Evolutionary conservation across 2,113 vertebrate genomes (phyloP).

Genomic region (Oenanthe oenanthe): DNA sequence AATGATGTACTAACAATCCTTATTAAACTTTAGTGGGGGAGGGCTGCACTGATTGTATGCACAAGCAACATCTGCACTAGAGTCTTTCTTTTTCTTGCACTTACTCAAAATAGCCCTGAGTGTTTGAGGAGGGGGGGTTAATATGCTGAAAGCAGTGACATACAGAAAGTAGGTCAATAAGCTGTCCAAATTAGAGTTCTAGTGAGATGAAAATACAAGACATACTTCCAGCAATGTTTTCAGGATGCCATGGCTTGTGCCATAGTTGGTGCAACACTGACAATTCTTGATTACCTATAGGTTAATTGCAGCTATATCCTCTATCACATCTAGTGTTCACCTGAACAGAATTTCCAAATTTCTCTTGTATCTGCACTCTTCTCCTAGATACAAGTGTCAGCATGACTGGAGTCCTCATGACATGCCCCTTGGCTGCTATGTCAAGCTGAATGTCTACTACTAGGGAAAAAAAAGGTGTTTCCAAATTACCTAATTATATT

Average conservation of each 20-base stretch:
- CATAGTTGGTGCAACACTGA: not conserved
- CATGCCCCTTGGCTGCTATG: not conserved
- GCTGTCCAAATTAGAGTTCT: slow-evolving; percentile 20
- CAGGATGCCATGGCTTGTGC: not conserved
- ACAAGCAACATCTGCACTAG: slow-evolving; percentile 15
- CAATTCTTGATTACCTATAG: not conserved
- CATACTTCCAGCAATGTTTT: not conserved
- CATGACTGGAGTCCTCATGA: not conserved
- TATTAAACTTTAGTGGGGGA: slow-evolving; percentile 60
- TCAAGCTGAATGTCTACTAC: not conserved
- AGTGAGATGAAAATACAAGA: slow-evolving; percentile 1
- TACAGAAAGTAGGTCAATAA: slow-evolving; percentile 53
- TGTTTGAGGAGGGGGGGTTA: not conserved
- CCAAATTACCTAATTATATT: not conserved
- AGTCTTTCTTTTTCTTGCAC: not conserved
- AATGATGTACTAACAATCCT: slow-evolving; percentile 73
- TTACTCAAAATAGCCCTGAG: not conserved
- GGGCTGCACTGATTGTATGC: not conserved
- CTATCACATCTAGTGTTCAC: not conserved
- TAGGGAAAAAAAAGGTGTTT: not conserved
- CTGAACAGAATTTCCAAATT: not conserved
- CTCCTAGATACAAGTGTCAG: not conserved
- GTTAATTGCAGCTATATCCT: not conserved
- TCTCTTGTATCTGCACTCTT: not conserved
- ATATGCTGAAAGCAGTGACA: not conserved